These are phyloP conservation scores for Arbacia lixula DNA, from an alignment of 53 echinoderm and acorn worm species.

Conservation along the genomic window DNA sequence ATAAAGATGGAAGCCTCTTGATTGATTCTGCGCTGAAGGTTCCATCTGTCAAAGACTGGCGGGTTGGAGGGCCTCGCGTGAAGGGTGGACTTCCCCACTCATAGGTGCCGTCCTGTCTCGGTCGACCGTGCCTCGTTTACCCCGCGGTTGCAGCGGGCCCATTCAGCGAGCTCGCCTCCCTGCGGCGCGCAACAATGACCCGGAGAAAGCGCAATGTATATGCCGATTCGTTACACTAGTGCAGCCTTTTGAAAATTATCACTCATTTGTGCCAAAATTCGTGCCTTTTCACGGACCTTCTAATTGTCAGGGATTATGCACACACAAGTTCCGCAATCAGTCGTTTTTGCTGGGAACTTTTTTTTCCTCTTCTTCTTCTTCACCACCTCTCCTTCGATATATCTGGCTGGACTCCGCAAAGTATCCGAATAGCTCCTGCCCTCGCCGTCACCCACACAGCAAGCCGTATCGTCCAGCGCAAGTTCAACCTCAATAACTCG, in stretches of 20 bases:
- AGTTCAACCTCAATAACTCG: constrained; percentile 33
- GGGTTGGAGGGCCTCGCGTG: background rate
- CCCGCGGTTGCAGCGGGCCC: constrained; percentile 43
- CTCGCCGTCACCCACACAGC: background rate
- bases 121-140: background rate
- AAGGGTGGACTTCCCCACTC: constrained; percentile 19
- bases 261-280: constrained; percentile 58
- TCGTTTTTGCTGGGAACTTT: constrained; percentile 36
- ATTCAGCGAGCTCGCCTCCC: constrained; percentile 19
- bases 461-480: background rate
- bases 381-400: too few species aligned
- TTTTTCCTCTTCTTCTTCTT: background rate
- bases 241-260: constrained; percentile 51
- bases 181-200: constrained; percentile 46
- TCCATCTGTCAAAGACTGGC: constrained; percentile 36
- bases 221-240: constrained; percentile 49
- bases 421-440: too few species aligned
- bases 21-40: constrained; percentile 26
- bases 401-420: background rate
- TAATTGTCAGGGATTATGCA: constrained; percentile 49
- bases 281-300: constrained; percentile 58
- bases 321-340: constrained; percentile 60
- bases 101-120: constrained; percentile 45
- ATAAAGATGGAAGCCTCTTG: constrained; percentile 2
- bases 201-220: constrained; percentile 55